A percentile compares a stretch with the other conserved stretches of the same genome.
These are phyloP conservation scores for Benitochromis conjunctus DNA, from an alignment of 2,113 vertebrate species.

Conservation along the genomic window DNA sequence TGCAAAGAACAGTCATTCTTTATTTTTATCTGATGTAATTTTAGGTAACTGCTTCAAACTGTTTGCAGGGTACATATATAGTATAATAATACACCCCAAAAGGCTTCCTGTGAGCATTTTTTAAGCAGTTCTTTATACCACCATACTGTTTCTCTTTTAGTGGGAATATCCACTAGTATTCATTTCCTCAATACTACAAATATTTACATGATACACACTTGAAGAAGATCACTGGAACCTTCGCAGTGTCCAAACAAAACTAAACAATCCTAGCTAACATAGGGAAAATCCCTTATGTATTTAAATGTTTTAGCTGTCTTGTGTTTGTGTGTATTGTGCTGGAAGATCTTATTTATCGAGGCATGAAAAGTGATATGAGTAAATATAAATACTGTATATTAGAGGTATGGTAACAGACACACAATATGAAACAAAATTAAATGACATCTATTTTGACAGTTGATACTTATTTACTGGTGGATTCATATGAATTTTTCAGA, in stretches of 20 bases:
- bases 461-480: background rate
- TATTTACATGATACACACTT: slow-evolving; percentile 2
- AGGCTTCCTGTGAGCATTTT: background rate
- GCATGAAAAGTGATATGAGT: background rate
- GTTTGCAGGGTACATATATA: background rate
- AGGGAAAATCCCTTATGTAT: slow-evolving; percentile 1
- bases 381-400: background rate
- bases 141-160: background rate
- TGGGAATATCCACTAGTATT: slow-evolving; percentile 1
- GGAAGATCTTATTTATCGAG: background rate
- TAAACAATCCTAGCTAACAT: background rate
- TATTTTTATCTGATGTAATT: background rate
- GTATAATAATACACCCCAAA: background rate
- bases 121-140: background rate
- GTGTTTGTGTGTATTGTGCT: background rate
- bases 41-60: background rate
- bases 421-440: background rate
- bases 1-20: background rate
- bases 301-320: background rate
- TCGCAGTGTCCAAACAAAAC: background rate
- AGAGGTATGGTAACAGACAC: background rate
- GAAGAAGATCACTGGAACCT: background rate
- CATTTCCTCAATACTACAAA: slow-evolving; percentile 35
- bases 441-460: background rate
- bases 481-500: background rate